A percentile compares a stretch with the other conserved stretches of the same genome.
Evolutionary conservation across 2,888 invertebrate genomes (phyloP).

Genomic region (Barypeithes pellucidus): DNA sequence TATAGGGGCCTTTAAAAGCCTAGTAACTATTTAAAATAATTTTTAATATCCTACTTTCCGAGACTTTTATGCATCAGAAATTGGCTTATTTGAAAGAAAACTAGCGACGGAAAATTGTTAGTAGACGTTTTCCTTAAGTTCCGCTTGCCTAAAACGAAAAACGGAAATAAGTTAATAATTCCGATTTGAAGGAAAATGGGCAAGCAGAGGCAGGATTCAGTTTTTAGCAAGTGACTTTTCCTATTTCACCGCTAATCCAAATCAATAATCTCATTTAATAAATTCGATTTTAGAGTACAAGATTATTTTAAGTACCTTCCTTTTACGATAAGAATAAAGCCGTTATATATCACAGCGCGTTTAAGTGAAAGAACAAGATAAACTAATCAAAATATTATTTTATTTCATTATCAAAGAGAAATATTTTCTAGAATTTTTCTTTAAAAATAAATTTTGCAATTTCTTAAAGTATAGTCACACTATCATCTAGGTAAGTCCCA

Average conservation of each 20-base stretch:
- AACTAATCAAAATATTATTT: too few relatives aligned
- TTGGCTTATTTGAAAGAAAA: conserved; percentile 4
- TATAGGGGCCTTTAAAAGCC: too few relatives aligned
- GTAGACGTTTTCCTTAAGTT: conserved; percentile 31
- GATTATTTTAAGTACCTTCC: too few relatives aligned
- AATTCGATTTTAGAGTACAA: too few relatives aligned
- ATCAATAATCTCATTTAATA: too few relatives aligned
- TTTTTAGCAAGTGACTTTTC: not conserved
- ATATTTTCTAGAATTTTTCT: too few relatives aligned
- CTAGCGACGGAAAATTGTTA: conserved; percentile 1
- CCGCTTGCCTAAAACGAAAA: conserved; percentile 33
- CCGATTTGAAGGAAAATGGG: conserved; percentile 16
- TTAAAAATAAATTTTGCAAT: not conserved
- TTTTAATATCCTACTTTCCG: conserved; percentile 11
- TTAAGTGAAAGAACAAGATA: too few relatives aligned
- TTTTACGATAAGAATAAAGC: too few relatives aligned
- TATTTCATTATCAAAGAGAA: too few relatives aligned
- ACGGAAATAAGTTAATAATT: conserved; percentile 32
- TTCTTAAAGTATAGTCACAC: not conserved
- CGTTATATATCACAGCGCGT: too few relatives aligned
- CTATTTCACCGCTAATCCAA: too few relatives aligned
- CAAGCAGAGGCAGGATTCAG: not conserved
- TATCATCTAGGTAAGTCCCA: not conserved
- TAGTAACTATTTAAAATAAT: not conserved
- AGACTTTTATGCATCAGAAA: conserved; percentile 14